A percentile compares a stretch with the other conserved stretches of the same genome.
Conservation (phyloP, 2,888 invertebrate species). For the Tetrapedia diversipes region DNA sequence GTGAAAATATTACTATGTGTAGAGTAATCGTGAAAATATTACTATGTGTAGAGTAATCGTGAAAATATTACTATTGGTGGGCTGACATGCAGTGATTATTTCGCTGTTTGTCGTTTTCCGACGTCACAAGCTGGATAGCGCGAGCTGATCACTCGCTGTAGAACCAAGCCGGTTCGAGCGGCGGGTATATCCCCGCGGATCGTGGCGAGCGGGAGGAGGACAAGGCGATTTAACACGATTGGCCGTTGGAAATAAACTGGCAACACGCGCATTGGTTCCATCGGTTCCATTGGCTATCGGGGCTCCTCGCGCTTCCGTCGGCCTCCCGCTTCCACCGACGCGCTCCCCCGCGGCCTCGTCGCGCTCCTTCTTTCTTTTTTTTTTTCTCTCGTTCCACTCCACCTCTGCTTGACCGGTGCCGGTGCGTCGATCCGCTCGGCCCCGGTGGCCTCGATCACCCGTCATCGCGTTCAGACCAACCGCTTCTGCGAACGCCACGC, state of each 20-base stretch:
- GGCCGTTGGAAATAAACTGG: slow-evolving; percentile 81
- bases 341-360: slow-evolving; percentile 51
- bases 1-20: too few species aligned
- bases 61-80: too few species aligned
- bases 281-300: slow-evolving; percentile 80
- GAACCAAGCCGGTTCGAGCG: slow-evolving; percentile 36
- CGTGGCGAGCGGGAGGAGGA: slow-evolving; percentile 69
- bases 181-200: slow-evolving; percentile 37
- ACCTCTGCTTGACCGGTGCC: slow-evolving; percentile 53
- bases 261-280: slow-evolving; percentile 82
- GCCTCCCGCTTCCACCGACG: slow-evolving; percentile 62
- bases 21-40: too few species aligned
- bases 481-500: slow-evolving; percentile 3
- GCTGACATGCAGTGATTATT: too few species aligned
- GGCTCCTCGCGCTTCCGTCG: slow-evolving; percentile 66
- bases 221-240: slow-evolving; percentile 82
- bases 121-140: too few species aligned
- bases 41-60: too few species aligned
- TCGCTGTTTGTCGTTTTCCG: too few species aligned
- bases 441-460: slow-evolving; percentile 69
- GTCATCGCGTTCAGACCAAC: slow-evolving; percentile 51
- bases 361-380: too few species aligned
- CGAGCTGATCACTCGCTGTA: slow-evolving; percentile 27
- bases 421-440: slow-evolving; percentile 51
- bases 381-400: slow-evolving; percentile 59